Percentiles rank a stretch among this genome's conserved stretches.
Conservation (phyloP, 2,113 vertebrate genomes). For the Microtus oregoni region DNA sequence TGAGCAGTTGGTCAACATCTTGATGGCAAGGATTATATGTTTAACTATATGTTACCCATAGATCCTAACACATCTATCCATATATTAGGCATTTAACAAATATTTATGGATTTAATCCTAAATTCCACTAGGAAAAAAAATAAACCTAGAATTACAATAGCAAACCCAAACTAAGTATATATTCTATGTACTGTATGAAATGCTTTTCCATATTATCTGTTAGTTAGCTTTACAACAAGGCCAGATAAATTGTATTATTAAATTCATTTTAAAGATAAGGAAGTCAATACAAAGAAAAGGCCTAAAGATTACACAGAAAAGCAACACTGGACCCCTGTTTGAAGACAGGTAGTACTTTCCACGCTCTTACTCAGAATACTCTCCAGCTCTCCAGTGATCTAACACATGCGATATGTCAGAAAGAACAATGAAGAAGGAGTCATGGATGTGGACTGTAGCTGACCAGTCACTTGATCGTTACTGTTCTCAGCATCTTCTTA, state of each 20-base stretch:
- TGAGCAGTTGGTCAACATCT: background rate
- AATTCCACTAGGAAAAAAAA: background rate
- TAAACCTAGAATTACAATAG: background rate
- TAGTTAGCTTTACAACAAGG: background rate
- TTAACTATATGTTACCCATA: constrained; percentile 19
- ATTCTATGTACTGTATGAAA: background rate
- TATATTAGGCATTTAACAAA: background rate
- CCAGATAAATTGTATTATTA: background rate
- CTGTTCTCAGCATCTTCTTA: background rate
- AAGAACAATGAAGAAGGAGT: background rate
- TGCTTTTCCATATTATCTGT: constrained; percentile 15
- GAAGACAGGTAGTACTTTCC: background rate
- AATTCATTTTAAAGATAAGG: background rate
- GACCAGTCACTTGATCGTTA: background rate
- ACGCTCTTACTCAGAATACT: background rate
- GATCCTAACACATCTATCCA: background rate
- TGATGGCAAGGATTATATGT: background rate
- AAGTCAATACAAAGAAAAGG: background rate
- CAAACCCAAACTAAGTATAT: background rate
- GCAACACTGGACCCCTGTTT: background rate
- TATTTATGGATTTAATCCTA: constrained; percentile 20
- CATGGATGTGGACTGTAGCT: background rate
- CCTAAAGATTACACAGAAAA: background rate
- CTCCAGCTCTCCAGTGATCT: background rate
- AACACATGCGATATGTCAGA: background rate